Evolutionary conservation across 2,888 invertebrate species (phyloP), one percentile per base, ranked within the genome.

Genomic region (Graphium colonna): DNA sequence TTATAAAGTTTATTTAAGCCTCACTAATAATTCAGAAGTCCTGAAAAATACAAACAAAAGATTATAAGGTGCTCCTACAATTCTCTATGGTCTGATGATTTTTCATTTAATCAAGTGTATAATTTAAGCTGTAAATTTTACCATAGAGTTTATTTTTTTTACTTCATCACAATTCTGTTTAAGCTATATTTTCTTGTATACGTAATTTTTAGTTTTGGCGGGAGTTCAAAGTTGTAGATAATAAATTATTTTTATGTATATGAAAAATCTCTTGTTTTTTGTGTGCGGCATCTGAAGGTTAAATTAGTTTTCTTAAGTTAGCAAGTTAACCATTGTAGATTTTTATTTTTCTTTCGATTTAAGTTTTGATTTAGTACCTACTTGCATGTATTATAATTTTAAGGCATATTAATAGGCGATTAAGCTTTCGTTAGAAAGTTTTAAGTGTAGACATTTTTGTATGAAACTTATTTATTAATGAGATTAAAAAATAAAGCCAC

Each of bases 381-480:
- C 71, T 70, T 71, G 62, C 64, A 73, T 80, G 79, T 82, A 82
- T 82, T 80, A 77, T 78, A 71, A 62, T 61, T 55, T 60, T 77
- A 76, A 75, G 73, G 69, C 63, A 67, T 71, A 69, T 55, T 62
- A 59, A 57, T 60, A 65, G 56, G 52, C 57, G 58, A 56, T 52
- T 52, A 46, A 55, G 53, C 55, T 60, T 63, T 62, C 45, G 49
- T 47, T 48, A 52, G 60, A 64, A 62, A 68, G 68, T 68, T 65
- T 60, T 72, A 68, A 69, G 57, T 75, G 70, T 77, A 72, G 69
- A 75, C 64, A 48, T 65, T 82, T 83, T 85, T 87, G 79, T 85
- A 85, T 78, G 77, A 77, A 75, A 60, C 67, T 73, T 79, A 81
- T 81, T 82, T 81, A 77, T 78, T 79, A 77, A 73, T 71, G 77